Base-by-base conservation (phyloP, 2,797 vertebrate genomes). In the Fistularia commersonii region DNA sequence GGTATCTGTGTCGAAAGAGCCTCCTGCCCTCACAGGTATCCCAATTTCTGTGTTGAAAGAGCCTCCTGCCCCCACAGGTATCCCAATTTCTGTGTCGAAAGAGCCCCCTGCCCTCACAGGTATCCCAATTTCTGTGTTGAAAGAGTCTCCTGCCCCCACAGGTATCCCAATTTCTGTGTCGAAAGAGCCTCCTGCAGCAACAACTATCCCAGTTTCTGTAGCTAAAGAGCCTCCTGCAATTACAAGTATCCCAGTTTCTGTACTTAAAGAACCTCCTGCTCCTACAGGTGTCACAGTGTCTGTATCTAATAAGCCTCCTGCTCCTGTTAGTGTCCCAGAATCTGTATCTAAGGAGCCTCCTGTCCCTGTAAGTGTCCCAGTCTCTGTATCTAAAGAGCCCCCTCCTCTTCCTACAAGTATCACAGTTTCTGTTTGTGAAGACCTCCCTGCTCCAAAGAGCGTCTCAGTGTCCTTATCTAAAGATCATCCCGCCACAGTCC, bases 81-180 rank as follows among this genome's bases (percentile, higher is more conserved):
- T 41, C 37, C 44, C 45, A 41, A 6, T 45, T 43, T 47, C 68
- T 41, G 33, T 23, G 4, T 10, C 57, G n/a, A 62, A 55, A 45
- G 10, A 13, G 0, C 32, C 51, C 1, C 45, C 47, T 11, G 39
- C 48, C 31, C n/a, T 48, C 33, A 51, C 11, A 51, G 41, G 41
- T 4, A 42, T 54, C 8, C 41, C 36, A 34, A 3, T 56, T 62
- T 45, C 55, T 56, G n/a, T 48, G 40, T 32, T 65, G 52, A 66
- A 66, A 34, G 36, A 40, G 0, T 31, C 40, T 5, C 32, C 50
- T 45, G 12, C 45, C 1, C 14, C 45, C 38, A 13, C 10, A 36
- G 43, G 37, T 0, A 51, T 42, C 1, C 46, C 34, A 50, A 9
- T 44, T 33, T 31, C 41, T 9, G n/a, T 43, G 31, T 23, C 39